Percentiles rank a stretch among this genome's conserved stretches.
phyloP scores from a whole-genome alignment of 2,113 vertebrate genomes.

The Baryphthengus martii region DNA sequence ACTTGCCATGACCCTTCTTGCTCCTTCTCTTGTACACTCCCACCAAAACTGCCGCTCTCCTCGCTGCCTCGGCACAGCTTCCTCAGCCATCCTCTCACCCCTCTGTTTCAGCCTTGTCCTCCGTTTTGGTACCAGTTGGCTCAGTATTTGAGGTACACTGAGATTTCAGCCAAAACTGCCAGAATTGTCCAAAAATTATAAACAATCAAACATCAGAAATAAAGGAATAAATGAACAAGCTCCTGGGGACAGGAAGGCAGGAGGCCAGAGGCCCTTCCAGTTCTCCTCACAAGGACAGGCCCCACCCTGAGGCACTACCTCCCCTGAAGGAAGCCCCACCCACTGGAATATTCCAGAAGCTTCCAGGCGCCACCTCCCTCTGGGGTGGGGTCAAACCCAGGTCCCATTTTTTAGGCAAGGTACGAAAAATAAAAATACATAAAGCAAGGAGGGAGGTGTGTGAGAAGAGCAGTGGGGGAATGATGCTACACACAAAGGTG shows the following conservation, averaged over 20 bases:
- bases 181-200: background rate
- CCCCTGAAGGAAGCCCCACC: fast-evolving
- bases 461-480: background rate
- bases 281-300: fast-evolving
- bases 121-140: fast-evolving
- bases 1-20: fast-evolving
- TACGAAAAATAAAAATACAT: background rate
- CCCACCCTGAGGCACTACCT: fast-evolving
- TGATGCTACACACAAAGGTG: background rate
- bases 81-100: fast-evolving
- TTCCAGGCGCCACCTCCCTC: fast-evolving
- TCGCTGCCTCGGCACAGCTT: fast-evolving
- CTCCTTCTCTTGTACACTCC: fast-evolving
- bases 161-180: background rate
- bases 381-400: fast-evolving
- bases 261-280: fast-evolving
- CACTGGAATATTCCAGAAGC: background rate
- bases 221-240: background rate
- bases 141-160: fast-evolving
- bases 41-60: fast-evolving
- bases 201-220: background rate
- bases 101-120: fast-evolving
- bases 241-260: fast-evolving
- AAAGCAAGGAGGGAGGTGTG: too few species aligned
- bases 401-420: fast-evolving